Base-by-base conservation (phyloP, 1,140 invertebrate species). In the Olivierus martensii region DNA sequence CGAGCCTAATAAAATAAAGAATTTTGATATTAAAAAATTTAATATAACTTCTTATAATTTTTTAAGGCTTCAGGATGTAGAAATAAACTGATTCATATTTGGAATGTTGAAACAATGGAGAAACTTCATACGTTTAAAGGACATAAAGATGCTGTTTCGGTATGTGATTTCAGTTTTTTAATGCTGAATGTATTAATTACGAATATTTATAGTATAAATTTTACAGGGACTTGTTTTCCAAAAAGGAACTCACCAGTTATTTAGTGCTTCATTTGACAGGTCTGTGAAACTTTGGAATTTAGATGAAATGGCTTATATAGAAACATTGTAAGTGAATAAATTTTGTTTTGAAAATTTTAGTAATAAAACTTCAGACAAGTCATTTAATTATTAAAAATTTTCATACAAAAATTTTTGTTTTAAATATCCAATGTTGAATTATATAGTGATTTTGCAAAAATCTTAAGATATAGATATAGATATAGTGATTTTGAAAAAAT, bases 241-340 rank as follows among this genome's bases (percentile, higher is more conserved):
- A 62, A 83, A 79, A 66, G 79, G 83, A 54, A 81, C 83, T n/a
- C 87, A 94, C 70, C 83, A 84, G 19, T 72, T 98, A 37, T 96
- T 88, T 65, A 92, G 88, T 39, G 68, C 69, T 51, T 78, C 78
- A 44, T 77, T 81, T 63, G 94, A 98, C 68, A 75, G 82, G 59
- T 82, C 84, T 34, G 82, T 95, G 0, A 76, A 78, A 63, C 81
- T 94, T 28, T 98, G 92, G 92, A 90, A 85, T 60, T 71, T 96
- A 18, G 86, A 90, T 74, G 91, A 96, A 65, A 88, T 93, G 84
- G 80, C 83, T 10, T 97, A 94, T 72, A 82, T 96, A 9, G 93
- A 98, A 75, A 90, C 88, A 51, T 71, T 97, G 73, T 85, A 71
- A 73, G 78, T 68, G n/a, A 51, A 42, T 55, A 59, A 46, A 53